Base-by-base conservation (phyloP, 2,888 invertebrate genomes). In the Belgica antarctica region DNA sequence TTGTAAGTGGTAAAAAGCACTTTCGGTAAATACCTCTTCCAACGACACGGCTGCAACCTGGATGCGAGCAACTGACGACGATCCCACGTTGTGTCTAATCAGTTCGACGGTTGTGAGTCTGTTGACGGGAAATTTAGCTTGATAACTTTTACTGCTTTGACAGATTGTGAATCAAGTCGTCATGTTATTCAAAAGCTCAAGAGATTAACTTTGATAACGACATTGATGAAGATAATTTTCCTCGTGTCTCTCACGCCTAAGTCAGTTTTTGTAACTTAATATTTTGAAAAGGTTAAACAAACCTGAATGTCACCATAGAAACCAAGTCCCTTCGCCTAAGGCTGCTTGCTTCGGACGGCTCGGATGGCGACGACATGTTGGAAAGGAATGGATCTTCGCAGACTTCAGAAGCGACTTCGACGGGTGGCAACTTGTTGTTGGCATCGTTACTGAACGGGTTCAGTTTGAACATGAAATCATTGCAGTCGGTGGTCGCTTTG, bases 381-480 rank as follows among this genome's bases (percentile, higher is more conserved):
- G 85, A 84, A 74, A 80, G 79, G 68, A 76, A 78, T 12, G 85
- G 85, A 74, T 89, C 88, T 76, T 92, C 92, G 61, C 90, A 83
- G 10, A 92, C 92, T 76, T 93, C 93, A n/a, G 88, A 88, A 0
- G 92, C 93, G 34, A 91, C 87, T 76, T 93, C 93, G 2, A 92
- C 87, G 0, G 80, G 79, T 46, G 79, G 78, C 8, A 75, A 77
- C 73, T 79, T 80, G 62, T 79, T 61, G 65, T 75, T 79, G 22
- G 81, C 82, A 72, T 85, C 85, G 66, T 82, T 84, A 74, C 73
- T 76, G 71, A 78, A 80, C 3, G 80, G 80, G 75, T 80, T 80
- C n/a, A 80, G 73, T 84, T 83, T 81, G 78, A 89, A 89, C 79
- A 88, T 87, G n/a, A 85, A 83, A 75, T 89, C 89, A 31, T 85